Evolutionary conservation across 2,797 vertebrate species (phyloP).

Genomic region (Protosalanx chinensis): DNA sequence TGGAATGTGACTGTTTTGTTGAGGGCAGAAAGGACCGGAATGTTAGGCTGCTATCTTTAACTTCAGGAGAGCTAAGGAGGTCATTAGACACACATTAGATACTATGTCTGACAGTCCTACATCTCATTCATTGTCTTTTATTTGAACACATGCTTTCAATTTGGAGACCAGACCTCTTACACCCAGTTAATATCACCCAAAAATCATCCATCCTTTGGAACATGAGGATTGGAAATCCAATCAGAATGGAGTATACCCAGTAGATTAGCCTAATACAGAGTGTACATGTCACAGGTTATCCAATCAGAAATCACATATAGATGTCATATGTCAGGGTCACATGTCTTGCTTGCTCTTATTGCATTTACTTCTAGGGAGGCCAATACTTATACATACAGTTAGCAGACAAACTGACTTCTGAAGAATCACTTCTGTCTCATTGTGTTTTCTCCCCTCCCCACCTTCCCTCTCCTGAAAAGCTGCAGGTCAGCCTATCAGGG

Average conservation of each 20-base stretch:
- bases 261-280: neutral
- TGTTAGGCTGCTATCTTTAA: slow-evolving; percentile 37
- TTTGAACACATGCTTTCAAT: too few species aligned
- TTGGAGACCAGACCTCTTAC: too few species aligned
- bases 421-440: neutral
- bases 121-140: too few species aligned
- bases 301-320: neutral
- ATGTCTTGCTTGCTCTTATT: slow-evolving; percentile 27
- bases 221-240: neutral
- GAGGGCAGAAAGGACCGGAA: slow-evolving; percentile 30
- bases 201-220: neutral
- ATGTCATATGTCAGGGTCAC: slow-evolving; percentile 14
- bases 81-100: too few species aligned
- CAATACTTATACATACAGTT: slow-evolving; percentile 10
- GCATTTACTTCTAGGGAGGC: slow-evolving; percentile 13
- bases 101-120: neutral
- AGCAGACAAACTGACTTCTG: neutral
- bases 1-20: slow-evolving; percentile 21
- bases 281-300: neutral
- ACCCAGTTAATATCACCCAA: neutral
- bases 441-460: neutral
- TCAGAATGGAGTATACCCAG: neutral
- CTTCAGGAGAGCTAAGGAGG: slow-evolving; percentile 19
- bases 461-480: too few species aligned
- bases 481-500: too few species aligned